Evolutionary conservation across 2,888 invertebrate genomes (phyloP), one percentile per base, ranked within the genome.

Genomic region (Ptychoptera contaminata): DNA sequence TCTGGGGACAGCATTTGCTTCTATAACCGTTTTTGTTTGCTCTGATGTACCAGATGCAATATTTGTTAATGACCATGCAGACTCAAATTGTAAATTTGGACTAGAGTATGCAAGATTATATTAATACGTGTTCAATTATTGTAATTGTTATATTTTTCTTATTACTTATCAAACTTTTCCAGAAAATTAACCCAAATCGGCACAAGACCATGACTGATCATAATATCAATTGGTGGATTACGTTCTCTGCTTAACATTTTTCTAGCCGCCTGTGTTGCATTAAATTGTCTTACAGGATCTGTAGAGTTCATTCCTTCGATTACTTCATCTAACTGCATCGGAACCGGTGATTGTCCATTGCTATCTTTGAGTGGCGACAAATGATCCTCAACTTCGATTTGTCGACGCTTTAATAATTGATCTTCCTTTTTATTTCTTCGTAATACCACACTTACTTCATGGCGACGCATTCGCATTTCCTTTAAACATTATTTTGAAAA

Each of bases 61-160:
- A 60, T 97, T 97, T 23, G 97, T 98, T 45, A 98, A 67, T 0
- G 93, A 93, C 97, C 97, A 98, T 0, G 94, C 84, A 1, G 94
- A 84, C 67, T 97, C 97, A 67, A 97, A 97, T 62, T 96, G 88
- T 1, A 90, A 67, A 42, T 77, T 70, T 0, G 79, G 65, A 52
- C 85, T 86, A 59, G 1, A 68, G 67, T 47, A n/a, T n/a, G n/a
- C n/a, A n/a, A n/a, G n/a, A n/a, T n/a, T n/a, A n/a, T 29, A 40
- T 44, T 37, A 43, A 41, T n/a, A 43, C 12, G 16, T 40, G 40
- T 29, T 15, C 29, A 43, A 41, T 14, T 37, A 30, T 11, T 38
- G 35, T 38, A n/a, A 12, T 16, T 14, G 2, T 31, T 29, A 11
- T 36, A 38, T 38, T 37, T 37, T 37, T 39, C 1, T n/a, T 59